Conservation (phyloP, 1,140 invertebrate species). For the Mizuhopecten yessoensis region DNA sequence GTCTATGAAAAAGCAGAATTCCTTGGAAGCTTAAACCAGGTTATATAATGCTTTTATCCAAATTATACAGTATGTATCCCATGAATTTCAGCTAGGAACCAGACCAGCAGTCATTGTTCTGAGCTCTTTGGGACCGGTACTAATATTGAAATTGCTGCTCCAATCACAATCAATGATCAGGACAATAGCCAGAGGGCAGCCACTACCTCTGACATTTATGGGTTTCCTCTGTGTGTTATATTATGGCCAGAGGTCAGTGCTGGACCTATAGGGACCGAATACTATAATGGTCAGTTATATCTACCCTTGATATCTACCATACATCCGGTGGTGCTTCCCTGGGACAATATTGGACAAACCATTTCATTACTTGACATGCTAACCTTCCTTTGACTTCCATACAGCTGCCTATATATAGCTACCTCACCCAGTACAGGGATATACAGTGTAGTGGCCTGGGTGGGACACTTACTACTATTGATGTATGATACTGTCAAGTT, state of each 20-base stretch:
- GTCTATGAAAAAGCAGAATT: no score
- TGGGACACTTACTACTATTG: no score
- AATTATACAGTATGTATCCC: no score
- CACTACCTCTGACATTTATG: background rate
- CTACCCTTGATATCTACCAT: no score
- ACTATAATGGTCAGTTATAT: background rate
- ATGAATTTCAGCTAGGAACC: no score
- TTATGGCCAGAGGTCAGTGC: background rate
- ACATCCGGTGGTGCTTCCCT: background rate
- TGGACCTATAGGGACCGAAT: background rate
- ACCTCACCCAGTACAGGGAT: no score
- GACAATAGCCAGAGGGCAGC: background rate
- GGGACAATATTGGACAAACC: background rate
- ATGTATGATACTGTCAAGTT: no score
- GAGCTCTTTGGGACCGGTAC: background rate
- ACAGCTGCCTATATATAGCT: no score
- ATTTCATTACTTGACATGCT: background rate
- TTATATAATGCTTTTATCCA: no score
- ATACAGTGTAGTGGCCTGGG: no score
- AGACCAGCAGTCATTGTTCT: background rate
- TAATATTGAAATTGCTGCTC: background rate
- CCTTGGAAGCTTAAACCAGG: no score
- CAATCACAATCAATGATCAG: background rate
- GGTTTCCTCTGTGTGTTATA: background rate
- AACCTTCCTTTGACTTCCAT: background rate